Evolutionary conservation across 2,888 invertebrate genomes (phyloP), one percentile per base, ranked within the genome.

Genomic region (Acleris cristana): DNA sequence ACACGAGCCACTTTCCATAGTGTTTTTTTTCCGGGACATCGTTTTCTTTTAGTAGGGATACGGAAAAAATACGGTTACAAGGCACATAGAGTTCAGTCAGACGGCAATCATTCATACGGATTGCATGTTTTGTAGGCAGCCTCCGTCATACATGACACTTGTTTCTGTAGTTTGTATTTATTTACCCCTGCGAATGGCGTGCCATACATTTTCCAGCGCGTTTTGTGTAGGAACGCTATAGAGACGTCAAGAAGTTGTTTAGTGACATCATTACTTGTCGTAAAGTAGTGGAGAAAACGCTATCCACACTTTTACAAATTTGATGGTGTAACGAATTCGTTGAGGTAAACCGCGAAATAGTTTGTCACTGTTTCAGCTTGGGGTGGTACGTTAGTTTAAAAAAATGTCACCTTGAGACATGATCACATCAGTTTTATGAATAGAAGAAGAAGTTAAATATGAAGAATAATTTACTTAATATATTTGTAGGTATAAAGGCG

Each of bases 71-170:
- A 86, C 82, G 75, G 74, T 75, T 79, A 82, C 76, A 79, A 80
- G 75, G 76, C 78, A 79, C 79, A 83, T 81, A 85, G 76, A 85
- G 84, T 85, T 87, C 84, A 85, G 84, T 83, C 82, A 86, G 85
- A 83, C 79, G 81, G 82, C 79, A 82, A 86, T 87, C 86, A 86
- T 85, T 88, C 84, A 85, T 86, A 84, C 80, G 82, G 84, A 84
- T 85, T 87, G 87, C 85, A 85, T 85, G 86, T 88, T 88, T 85
- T 82, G 88, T 83, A 87, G 76, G 80, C 84, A 82, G 84, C 76
- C 79, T 83, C 77, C 78, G 81, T 82, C 83, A 80, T 83, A 78
- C 76, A 75, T 78, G 79, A 79, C 83, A 82, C 82, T 87, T 82
- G 82, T 81, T 82, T 79, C 75, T 79, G 79, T 80, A 83, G 81